These are phyloP conservation scores for Parotocinclus haroldoi DNA, from an alignment of 2,797 vertebrate species.

Conservation along the genomic window DNA sequence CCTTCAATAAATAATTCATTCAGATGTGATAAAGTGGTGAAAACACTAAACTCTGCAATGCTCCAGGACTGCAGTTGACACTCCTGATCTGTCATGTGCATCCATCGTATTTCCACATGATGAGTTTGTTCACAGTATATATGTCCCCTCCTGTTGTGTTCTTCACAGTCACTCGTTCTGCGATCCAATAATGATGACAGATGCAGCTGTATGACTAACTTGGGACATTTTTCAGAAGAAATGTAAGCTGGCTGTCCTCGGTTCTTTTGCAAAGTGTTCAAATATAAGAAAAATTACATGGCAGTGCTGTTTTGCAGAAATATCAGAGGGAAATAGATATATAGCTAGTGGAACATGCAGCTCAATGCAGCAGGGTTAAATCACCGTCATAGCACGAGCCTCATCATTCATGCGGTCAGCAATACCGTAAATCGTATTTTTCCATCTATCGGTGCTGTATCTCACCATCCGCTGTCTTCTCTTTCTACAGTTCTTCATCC, in stretches of 20 bases:
- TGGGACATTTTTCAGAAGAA: background rate
- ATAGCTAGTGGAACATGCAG: background rate
- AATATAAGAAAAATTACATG: background rate
- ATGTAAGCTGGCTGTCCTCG: background rate
- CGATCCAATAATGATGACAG: constrained; percentile 3
- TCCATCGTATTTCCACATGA: background rate
- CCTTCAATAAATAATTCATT: background rate
- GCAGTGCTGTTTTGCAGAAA: background rate
- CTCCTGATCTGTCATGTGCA: background rate
- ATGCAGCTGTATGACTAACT: background rate
- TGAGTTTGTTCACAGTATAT: background rate
- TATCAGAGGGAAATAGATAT: background rate
- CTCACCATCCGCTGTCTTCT: constrained; percentile 50
- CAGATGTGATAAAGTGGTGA: background rate
- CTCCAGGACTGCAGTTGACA: background rate
- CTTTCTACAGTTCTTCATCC: constrained; percentile 88
- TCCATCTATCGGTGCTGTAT: constrained; percentile 9
- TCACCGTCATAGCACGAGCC: background rate
- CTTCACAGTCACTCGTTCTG: background rate
- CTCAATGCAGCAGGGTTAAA: background rate
- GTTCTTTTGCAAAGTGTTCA: background rate
- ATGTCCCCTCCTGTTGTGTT: background rate
- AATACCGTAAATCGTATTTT: background rate
- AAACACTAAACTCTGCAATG: background rate
- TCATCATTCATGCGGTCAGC: constrained; percentile 7